A percentile compares a stretch with the other conserved stretches of the same genome.
Evolutionary conservation across 2,888 invertebrate species (phyloP).

Genomic region (Epinotia demarniana): DNA sequence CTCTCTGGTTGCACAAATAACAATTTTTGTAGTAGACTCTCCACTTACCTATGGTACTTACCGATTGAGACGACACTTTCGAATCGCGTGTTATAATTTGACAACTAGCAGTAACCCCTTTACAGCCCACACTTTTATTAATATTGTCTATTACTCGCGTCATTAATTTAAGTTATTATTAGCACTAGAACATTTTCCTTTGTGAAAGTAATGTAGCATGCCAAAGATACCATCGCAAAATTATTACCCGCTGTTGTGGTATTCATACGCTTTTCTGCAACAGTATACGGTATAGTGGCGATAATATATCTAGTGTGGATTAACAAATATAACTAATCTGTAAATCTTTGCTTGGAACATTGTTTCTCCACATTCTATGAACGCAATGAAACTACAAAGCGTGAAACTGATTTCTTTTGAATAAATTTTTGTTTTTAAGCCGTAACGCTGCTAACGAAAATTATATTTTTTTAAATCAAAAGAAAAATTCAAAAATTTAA

Average conservation of each 20-base stretch:
- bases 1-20: too few species aligned
- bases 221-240: slow-evolving; percentile 13
- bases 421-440: too few species aligned
- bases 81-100: too few species aligned
- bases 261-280: slow-evolving; percentile 1
- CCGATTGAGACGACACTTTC: too few species aligned
- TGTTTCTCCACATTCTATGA: slow-evolving; percentile 29
- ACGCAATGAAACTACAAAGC: slow-evolving; percentile 22
- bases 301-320: slow-evolving; percentile 20
- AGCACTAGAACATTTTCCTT: not conserved
- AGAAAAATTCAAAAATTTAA: too few species aligned
- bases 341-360: slow-evolving; percentile 11
- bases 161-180: not conserved
- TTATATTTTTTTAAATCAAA: too few species aligned
- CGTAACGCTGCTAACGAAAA: too few species aligned
- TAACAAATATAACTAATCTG: slow-evolving; percentile 10
- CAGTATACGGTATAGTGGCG: not conserved
- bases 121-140: not conserved
- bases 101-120: too few species aligned
- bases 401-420: not conserved
- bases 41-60: too few species aligned
- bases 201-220: slow-evolving; percentile 13
- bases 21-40: too few species aligned
- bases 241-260: not conserved
- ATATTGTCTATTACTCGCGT: not conserved